Conservation (phyloP, 2,797 vertebrate genomes). For the Hozukius guyotensis region DNA sequence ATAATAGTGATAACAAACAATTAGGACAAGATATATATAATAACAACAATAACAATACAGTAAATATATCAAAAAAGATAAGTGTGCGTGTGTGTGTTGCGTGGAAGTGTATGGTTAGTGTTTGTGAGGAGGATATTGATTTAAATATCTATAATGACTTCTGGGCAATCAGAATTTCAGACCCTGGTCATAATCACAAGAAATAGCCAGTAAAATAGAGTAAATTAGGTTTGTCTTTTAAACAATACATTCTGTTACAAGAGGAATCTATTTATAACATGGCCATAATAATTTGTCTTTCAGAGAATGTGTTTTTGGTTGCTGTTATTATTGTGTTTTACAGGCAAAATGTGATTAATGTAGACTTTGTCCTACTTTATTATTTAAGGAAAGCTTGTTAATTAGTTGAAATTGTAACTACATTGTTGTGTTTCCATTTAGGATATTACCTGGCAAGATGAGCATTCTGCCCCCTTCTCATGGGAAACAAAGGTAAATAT, state of each 20-base stretch:
- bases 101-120: no score
- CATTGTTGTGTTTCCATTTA: slow-evolving; percentile 68
- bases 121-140: no score
- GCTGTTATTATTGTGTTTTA: not conserved
- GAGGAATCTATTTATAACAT: not conserved
- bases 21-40: no score
- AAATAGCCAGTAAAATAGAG: not conserved
- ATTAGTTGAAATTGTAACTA: not conserved
- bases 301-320: not conserved
- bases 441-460: slow-evolving; percentile 99
- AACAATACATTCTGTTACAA: not conserved
- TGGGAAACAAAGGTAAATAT: slow-evolving; percentile 94
- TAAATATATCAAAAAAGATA: no score
- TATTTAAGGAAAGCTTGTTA: not conserved
- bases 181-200: not conserved
- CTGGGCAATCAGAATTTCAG: no score
- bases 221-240: not conserved
- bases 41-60: no score
- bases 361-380: not conserved
- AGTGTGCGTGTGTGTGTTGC: no score
- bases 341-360: not conserved
- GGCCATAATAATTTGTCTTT: not conserved
- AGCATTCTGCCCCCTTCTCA: slow-evolving; percentile 97
- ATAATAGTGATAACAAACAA: no score
- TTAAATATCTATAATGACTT: no score